Evolutionary conservation across 2,888 invertebrate species (phyloP), one percentile per base, ranked within the genome.

Genomic region (Pseudococcus longispinus): DNA sequence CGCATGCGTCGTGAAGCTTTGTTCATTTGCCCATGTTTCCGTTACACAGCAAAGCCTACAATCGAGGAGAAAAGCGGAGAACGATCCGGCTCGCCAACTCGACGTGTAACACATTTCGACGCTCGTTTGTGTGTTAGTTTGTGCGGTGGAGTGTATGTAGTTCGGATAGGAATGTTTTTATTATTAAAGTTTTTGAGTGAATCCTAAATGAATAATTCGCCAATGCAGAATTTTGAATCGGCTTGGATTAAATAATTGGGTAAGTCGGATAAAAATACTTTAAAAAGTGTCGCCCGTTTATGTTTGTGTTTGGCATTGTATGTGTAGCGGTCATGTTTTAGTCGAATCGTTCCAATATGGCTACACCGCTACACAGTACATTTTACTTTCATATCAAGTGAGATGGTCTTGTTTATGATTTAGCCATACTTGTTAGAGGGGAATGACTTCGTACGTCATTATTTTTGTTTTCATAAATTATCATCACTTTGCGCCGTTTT

Each of bases 381-480:
- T 26, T 65, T 20, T 60, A 20, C 65, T 65, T 65, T 29, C 29
- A 15, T 70, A 70, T 18, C 29, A 70, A 70, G 70, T 18, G 70
- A 60, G 70, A 60, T 60, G 60, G 55, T 55, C n/a, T 55, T 55
- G 55, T 55, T 37, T 55, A 55, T 55, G 55, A 23, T 60, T 60
- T 11, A 60, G 60, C 60, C 60, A 60, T 70, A 70, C 29, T 70
- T 70, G 29, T 60, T 60, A 70, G 70, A 70, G 70, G 70, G 70
- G 70, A 70, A 70, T 70, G 70, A 70, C 70, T 70, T 70, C 5
- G 15, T 29, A 70, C 70, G 70, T 70, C 70, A 70, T 70, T 70
- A 70, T 70, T 70, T 70, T 70, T 29, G 29, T 70, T 70, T 70
- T 70, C 70, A 70, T 70, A 70, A 37, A 70, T 70, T 70, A 70